Percentiles rank a stretch among this genome's conserved stretches.
These are phyloP conservation scores for Martes martes DNA, from an alignment of 2,113 vertebrate species.

Conservation along the genomic window DNA sequence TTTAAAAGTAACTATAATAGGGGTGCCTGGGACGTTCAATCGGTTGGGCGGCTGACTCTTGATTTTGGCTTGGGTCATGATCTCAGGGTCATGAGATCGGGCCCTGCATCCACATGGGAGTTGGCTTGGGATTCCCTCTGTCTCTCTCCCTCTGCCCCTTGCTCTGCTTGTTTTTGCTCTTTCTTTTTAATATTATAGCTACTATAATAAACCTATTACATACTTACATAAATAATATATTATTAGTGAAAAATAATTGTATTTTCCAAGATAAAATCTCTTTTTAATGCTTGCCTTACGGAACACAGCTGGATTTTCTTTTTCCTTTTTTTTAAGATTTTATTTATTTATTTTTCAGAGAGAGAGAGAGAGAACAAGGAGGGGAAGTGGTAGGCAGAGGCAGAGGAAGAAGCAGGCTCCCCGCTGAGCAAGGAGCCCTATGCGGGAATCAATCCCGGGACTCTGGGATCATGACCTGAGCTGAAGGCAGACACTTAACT, in stretches of 20 bases:
- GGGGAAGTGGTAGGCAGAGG: too few species aligned
- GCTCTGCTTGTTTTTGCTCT: too few species aligned
- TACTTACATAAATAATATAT: background rate
- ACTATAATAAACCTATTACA: background rate
- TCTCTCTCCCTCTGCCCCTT: background rate
- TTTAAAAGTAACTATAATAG: background rate
- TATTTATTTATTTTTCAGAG: too few species aligned
- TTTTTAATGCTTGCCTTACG: constrained; percentile 35
- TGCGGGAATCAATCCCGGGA: too few species aligned
- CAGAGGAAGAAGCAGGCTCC: too few species aligned
- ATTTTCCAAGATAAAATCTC: constrained; percentile 8
- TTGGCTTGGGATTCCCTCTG: background rate
- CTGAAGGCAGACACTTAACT: too few species aligned
- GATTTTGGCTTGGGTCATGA: background rate
- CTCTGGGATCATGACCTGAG: too few species aligned
- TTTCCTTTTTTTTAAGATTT: too few species aligned
- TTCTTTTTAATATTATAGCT: background rate
- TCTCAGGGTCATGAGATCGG: background rate
- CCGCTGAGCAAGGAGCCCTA: too few species aligned
- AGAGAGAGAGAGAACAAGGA: too few species aligned
- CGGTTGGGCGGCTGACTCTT: background rate
- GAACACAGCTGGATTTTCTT: background rate
- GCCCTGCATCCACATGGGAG: background rate
- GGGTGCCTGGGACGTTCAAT: background rate
- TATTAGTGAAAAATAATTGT: constrained; percentile 21